Evolutionary conservation across 1,140 invertebrate species (phyloP).

Genomic region (Carposina sasakii): DNA sequence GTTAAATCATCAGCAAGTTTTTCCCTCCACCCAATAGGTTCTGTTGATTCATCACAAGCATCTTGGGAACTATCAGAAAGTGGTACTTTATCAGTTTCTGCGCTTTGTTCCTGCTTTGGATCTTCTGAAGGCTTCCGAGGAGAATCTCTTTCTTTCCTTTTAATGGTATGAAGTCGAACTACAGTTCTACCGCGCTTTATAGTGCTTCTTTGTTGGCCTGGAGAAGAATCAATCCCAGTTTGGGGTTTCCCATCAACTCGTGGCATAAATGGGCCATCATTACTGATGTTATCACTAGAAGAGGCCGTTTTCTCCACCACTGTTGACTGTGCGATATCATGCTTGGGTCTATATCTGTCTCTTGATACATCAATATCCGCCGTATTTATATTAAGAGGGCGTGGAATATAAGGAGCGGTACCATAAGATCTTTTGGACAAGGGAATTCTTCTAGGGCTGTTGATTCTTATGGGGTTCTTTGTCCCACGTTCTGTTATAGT

Average conservation of each 20-base stretch:
- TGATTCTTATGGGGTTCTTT: slow-evolving; percentile 54
- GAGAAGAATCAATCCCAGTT: slow-evolving; percentile 56
- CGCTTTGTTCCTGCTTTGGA: slow-evolving; percentile 6
- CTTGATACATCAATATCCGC: slow-evolving; percentile 87
- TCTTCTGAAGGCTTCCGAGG: slow-evolving; percentile 50
- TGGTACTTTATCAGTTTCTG: background rate
- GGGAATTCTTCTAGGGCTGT: slow-evolving; percentile 54
- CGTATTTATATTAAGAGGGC: slow-evolving; percentile 82
- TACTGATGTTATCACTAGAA: slow-evolving; percentile 20
- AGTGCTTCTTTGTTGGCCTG: slow-evolving; percentile 63
- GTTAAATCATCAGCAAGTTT: slow-evolving; percentile 74
- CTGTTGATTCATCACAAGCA: slow-evolving; percentile 37
- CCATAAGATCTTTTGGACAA: slow-evolving; percentile 45
- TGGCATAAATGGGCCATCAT: slow-evolving; percentile 48
- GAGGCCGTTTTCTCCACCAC: slow-evolving; percentile 26
- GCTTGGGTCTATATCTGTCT: slow-evolving; percentile 71
- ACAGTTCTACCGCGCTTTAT: slow-evolving; percentile 81
- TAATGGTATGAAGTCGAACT: slow-evolving; percentile 79
- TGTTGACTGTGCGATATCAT: slow-evolving; percentile 13
- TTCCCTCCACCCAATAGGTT: slow-evolving; percentile 71
- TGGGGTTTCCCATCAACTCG: slow-evolving; percentile 56
- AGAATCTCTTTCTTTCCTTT: slow-evolving; percentile 71
- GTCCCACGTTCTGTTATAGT: slow-evolving; percentile 80
- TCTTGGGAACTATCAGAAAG: slow-evolving; percentile 9
- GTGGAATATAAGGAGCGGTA: slow-evolving; percentile 67